Percentiles rank a stretch among this genome's conserved stretches.
Conservation (phyloP, 2,888 invertebrate genomes). For the Uropetala carovei region DNA sequence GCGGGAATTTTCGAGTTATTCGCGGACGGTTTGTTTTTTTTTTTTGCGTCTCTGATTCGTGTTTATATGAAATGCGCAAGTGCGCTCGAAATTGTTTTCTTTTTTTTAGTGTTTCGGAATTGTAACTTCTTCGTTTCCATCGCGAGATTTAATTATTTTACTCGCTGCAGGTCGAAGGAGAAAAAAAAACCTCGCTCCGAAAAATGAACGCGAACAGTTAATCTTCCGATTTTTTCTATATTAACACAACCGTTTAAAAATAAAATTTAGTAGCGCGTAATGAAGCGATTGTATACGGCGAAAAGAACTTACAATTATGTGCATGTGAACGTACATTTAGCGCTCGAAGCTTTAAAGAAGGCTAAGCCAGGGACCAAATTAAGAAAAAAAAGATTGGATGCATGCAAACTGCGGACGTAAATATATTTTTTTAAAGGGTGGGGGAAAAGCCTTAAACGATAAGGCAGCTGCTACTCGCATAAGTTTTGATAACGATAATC, state of each 20-base stretch:
- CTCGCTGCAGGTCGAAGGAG: too few species aligned
- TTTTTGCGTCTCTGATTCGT: too few species aligned
- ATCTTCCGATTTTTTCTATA: background rate
- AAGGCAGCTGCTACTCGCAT: slow-evolving; percentile 7
- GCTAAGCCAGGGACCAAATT: background rate
- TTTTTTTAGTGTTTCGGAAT: too few species aligned
- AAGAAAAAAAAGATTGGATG: background rate
- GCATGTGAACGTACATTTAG: background rate
- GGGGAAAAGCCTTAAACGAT: background rate
- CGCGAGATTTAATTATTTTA: too few species aligned
- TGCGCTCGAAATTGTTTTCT: too few species aligned
- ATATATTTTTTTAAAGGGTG: background rate
- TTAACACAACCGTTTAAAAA: background rate
- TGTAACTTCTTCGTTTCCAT: too few species aligned
- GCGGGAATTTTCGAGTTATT: too few species aligned
- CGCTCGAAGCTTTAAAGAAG: background rate
- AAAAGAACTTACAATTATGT: background rate
- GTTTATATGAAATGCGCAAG: too few species aligned
- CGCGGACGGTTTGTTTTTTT: too few species aligned
- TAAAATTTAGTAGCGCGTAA: background rate
- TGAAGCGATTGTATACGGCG: background rate
- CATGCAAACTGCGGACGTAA: background rate
- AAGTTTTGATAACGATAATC: slow-evolving; percentile 19
- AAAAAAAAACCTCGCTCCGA: too few species aligned
- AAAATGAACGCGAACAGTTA: too few species aligned